Base-by-base conservation (phyloP, 2,888 invertebrate genomes). In the Drosophila cracens region DNA sequence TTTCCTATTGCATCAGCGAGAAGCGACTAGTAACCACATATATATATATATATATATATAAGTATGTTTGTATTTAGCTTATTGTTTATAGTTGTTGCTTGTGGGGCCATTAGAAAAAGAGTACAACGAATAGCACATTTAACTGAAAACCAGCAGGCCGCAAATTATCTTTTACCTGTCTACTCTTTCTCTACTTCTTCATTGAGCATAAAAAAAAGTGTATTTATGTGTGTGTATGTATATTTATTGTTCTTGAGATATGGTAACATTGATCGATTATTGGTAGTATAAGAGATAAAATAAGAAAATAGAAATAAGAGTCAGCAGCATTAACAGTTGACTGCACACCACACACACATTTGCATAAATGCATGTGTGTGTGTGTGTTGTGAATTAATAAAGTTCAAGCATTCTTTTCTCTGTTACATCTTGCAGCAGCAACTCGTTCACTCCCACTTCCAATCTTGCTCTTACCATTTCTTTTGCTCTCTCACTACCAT, bases 1-100 rank as follows among this genome's bases (percentile, higher is more conserved):
- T 75, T 75, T 79, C 74, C 79, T 85, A 85, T 85, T 85, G 88
- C 85, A 85, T 85, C 88, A 85, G 86, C 81, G 66, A 38, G 58
- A 43, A 53, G 56, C 49, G 40, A 58, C 46, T 72, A 48, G 57
- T 48, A 13, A 27, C 25, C 27, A 46, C 11, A 31, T 25, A 34
- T n/a, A 25, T 46, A 48, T n/a, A 48, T 25, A 40, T 27, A 61
- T 31, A 46, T 43, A 46, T 46, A 54, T 8, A 52, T 33, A 52
- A 46, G 1, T 46, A 46, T 46, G 25, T 46, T 7, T 46, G 10
- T 27, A 29, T 52, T 31, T 52, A 69, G 36, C 31, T 60, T 54
- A 65, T 70, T 70, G 62, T 46, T 60, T 60, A 64, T 64, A 57
- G 70, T 71, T 77, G 74, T 62, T 46, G 74, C 33, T 59, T 71